Percentiles rank a stretch among this genome's conserved stretches.
Conservation (phyloP, 2,797 vertebrate genomes). For the Megalops cyprinoides region DNA sequence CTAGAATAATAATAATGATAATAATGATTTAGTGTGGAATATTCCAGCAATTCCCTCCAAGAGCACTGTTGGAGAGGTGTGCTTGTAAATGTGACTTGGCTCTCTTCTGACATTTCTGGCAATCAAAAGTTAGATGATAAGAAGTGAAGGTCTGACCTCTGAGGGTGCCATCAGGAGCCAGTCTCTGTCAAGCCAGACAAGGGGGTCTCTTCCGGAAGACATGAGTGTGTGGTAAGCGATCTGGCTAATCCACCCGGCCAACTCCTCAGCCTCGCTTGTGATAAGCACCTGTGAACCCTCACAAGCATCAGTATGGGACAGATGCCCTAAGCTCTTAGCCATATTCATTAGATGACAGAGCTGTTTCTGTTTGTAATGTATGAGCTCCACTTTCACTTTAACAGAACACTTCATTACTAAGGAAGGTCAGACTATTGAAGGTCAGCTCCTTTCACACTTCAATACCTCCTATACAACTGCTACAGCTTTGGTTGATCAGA, state of each 20-base stretch:
- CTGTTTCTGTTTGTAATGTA: background rate
- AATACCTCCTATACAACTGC: no score
- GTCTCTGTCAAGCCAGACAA: conserved; percentile 81
- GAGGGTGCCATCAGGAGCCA: conserved; percentile 83
- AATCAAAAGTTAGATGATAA: background rate
- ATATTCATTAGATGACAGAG: background rate
- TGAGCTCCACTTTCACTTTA: background rate
- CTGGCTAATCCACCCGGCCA: conserved; percentile 77
- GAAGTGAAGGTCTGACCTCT: conserved; percentile 71
- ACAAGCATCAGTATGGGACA: background rate
- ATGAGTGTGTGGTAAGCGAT: conserved; percentile 84
- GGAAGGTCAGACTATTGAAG: no score
- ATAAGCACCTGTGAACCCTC: conserved; percentile 78
- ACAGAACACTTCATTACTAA: background rate
- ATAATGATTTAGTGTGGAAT: no score
- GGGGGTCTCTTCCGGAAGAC: conserved; percentile 69
- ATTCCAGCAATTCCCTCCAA: no score
- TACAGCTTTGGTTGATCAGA: no score
- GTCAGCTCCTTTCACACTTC: background rate
- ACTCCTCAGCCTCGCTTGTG: conserved; percentile 73
- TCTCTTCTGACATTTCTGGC: background rate
- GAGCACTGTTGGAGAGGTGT: no score
- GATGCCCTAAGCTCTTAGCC: background rate
- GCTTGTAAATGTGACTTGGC: no score
- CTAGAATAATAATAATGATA: no score